Evolutionary conservation across 30 jellyfish, hydroid and myxozoan genomes (phyloP).

Genomic region (Clytia hemisphaerica): DNA sequence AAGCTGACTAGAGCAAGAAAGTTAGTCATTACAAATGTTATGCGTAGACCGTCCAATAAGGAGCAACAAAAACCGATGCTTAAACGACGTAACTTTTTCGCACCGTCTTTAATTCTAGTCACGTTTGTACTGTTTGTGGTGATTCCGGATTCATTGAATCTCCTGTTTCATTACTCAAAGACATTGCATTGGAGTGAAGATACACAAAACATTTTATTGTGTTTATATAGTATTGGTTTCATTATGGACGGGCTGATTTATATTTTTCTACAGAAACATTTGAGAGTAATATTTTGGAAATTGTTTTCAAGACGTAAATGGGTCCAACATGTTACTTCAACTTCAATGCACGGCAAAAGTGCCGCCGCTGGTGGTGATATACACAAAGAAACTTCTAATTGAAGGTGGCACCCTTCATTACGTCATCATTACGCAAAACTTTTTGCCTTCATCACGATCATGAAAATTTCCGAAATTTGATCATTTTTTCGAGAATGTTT

Average conservation of each 20-base stretch:
- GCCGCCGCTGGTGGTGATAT: too few species aligned
- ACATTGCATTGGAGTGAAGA: background rate
- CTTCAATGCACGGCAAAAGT: too few species aligned
- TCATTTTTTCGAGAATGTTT: too few species aligned
- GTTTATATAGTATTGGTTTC: constrained; percentile 20
- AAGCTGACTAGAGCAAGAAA: too few species aligned
- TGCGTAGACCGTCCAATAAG: too few species aligned
- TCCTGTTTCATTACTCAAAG: background rate
- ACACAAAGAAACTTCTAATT: too few species aligned
- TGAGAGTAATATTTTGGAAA: background rate
- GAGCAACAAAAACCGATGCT: too few species aligned
- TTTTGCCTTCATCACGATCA: too few species aligned
- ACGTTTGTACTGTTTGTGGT: constrained; percentile 7
- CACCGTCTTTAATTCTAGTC: constrained; percentile 23
- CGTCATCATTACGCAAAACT: too few species aligned
- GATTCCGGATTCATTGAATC: constrained; percentile 8
- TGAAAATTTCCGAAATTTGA: too few species aligned
- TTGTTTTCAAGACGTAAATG: background rate
- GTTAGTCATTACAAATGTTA: too few species aligned
- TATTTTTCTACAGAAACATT: constrained; percentile 9
- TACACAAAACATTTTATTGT: constrained; percentile 1
- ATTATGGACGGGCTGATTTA: constrained; percentile 16
- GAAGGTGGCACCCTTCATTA: too few species aligned
- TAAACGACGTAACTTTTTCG: constrained; percentile 10
- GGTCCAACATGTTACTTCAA: background rate